Evolutionary conservation across 2,888 invertebrate genomes (phyloP).

Genomic region (Enchytraeus crypticus): DNA sequence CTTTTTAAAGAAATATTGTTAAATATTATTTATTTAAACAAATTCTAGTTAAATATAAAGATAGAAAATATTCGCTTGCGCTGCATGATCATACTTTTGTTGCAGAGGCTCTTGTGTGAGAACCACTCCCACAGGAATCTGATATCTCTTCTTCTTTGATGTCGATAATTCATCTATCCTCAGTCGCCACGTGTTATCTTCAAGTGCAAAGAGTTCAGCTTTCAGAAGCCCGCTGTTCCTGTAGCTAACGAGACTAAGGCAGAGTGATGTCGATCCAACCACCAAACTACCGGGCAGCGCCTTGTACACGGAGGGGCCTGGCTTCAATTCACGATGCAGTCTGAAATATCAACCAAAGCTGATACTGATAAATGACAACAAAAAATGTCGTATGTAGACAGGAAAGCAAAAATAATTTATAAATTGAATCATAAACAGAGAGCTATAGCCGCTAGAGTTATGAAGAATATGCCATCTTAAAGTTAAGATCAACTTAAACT

Average conservation of each 20-base stretch:
- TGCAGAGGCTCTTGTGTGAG: conserved; percentile 65
- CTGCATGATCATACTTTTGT: conserved; percentile 34
- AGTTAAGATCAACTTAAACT: too few relatives aligned
- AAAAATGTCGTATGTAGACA: too few relatives aligned
- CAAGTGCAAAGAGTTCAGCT: conserved; percentile 58
- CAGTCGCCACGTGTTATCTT: conserved; percentile 61
- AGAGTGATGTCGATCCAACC: conserved; percentile 31
- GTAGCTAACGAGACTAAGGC: conserved; percentile 36
- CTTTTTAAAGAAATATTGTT: too few relatives aligned
- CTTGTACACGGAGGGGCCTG: neutral
- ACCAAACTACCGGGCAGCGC: conserved; percentile 32
- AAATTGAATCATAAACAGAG: too few relatives aligned
- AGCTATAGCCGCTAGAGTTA: too few relatives aligned
- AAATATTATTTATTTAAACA: too few relatives aligned
- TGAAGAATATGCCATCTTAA: too few relatives aligned
- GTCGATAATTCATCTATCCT: conserved; percentile 75
- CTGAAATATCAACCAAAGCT: too few relatives aligned
- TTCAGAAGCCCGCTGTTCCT: conserved; percentile 36
- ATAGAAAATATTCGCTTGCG: too few relatives aligned
- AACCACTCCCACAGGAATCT: conserved; percentile 57
- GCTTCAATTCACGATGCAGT: conserved; percentile 2
- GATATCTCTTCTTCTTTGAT: conserved; percentile 55
- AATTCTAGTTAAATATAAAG: too few relatives aligned
- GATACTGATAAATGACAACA: too few relatives aligned
- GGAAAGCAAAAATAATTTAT: too few relatives aligned